phyloP scores from a whole-genome alignment of 2,888 invertebrate species.

The Lithophane semibrunnea region DNA sequence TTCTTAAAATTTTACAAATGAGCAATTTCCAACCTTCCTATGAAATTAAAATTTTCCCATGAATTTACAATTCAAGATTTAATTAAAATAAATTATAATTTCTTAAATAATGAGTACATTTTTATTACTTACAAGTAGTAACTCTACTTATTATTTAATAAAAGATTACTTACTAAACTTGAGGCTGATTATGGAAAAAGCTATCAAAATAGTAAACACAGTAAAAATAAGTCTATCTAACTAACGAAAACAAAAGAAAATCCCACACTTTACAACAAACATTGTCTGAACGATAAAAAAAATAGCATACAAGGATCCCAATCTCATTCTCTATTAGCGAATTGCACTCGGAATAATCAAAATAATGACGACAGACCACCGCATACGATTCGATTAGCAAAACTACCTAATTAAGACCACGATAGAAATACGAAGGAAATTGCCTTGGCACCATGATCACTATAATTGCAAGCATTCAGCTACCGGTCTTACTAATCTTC shows the following conservation, averaged over 20 bases:
- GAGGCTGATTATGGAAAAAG: neutral
- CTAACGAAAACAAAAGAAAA: conserved; percentile 27
- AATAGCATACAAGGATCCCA: conserved; percentile 58
- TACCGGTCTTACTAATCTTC: conserved; percentile 85
- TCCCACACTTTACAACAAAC: conserved; percentile 33
- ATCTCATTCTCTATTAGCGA: conserved; percentile 78
- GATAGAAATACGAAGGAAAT: conserved; percentile 85
- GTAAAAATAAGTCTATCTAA: neutral
- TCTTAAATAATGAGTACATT: too few relatives aligned
- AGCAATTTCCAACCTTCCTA: neutral
- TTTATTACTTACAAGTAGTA: too few relatives aligned
- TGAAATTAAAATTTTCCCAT: too few relatives aligned
- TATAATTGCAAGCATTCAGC: conserved; percentile 83
- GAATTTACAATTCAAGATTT: neutral
- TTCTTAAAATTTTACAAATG: neutral
- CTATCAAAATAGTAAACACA: neutral
- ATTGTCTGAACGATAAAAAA: conserved; percentile 58
- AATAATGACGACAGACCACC: conserved; percentile 85
- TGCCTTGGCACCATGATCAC: conserved; percentile 82
- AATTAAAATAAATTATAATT: neutral
- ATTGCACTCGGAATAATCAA: conserved; percentile 81
- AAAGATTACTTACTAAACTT: too few relatives aligned
- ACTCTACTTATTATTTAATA: too few relatives aligned
- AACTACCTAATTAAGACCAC: conserved; percentile 85
- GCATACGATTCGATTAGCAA: conserved; percentile 86